A percentile compares a stretch with the other conserved stretches of the same genome.
Conservation (phyloP, 1,140 invertebrate genomes). For the Bombyx mori region DNA sequence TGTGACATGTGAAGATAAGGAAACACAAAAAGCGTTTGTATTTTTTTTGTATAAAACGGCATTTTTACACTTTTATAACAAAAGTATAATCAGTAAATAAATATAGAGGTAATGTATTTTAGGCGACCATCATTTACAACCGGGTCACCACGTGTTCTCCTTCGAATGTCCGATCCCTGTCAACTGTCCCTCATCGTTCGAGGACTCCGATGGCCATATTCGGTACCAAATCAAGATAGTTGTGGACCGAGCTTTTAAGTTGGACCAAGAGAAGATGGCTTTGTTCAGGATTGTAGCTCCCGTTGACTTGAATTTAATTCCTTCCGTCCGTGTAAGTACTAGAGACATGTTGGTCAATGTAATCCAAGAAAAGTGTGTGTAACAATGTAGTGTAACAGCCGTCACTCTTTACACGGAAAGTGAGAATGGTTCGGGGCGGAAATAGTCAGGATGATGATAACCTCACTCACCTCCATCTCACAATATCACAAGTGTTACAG, state of each 20-base stretch:
- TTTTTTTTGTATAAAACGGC: no score
- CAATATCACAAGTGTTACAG: no score
- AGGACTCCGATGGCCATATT: constrained; percentile 82
- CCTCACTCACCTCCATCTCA: no score
- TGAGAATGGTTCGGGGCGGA: no score
- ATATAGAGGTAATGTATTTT: constrained; percentile 14
- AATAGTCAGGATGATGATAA: no score
- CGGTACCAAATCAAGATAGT: constrained; percentile 85
- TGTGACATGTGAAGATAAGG: no score
- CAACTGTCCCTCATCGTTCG: constrained; percentile 84
- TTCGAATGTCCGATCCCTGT: constrained; percentile 76
- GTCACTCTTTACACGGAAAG: neutral
- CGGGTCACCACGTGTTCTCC: constrained; percentile 76
- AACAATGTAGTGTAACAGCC: neutral
- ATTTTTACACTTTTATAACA: no score
- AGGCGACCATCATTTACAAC: constrained; percentile 73
- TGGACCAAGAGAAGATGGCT: constrained; percentile 85
- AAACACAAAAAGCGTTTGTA: no score
- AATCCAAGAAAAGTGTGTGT: neutral
- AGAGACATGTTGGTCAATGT: no score
- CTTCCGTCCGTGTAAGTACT: no score
- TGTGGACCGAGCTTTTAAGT: constrained; percentile 87
- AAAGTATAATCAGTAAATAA: no score
- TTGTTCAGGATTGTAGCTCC: constrained; percentile 84
- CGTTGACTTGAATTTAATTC: constrained; percentile 83